Conservation (phyloP, 2,888 invertebrate genomes). For the Stomorhina lunata region DNA sequence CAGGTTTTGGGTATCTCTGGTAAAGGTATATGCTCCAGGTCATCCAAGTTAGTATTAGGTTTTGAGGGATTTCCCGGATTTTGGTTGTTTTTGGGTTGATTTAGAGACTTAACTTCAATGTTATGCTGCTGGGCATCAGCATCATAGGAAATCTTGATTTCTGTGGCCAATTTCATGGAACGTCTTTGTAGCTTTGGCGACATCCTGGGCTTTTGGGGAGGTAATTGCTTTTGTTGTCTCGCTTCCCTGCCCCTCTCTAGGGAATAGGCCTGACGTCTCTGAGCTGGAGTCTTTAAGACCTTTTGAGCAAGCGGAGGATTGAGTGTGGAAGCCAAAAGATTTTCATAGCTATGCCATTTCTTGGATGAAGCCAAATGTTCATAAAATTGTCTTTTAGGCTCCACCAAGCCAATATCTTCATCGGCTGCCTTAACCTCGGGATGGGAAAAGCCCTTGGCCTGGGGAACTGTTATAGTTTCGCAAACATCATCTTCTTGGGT, state of each 20-base stretch:
- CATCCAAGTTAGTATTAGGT: background rate
- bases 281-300: no score
- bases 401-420: constrained; percentile 75
- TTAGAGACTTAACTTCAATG: constrained; percentile 41
- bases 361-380: constrained; percentile 71
- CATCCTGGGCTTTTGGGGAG: constrained; percentile 74
- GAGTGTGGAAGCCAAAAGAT: constrained; percentile 31
- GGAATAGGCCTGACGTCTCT: constrained; percentile 71
- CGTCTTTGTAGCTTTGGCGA: constrained; percentile 72
- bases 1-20: constrained; percentile 69
- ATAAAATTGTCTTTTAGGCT: constrained; percentile 75
- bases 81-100: constrained; percentile 29
- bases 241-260: constrained; percentile 71
- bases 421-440: constrained; percentile 76
- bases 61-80: no score
- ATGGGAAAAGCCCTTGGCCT: constrained; percentile 72
- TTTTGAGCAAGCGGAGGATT: background rate
- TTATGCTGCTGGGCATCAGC: constrained; percentile 54
- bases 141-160: constrained; percentile 73
- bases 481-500: constrained; percentile 25
- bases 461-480: constrained; percentile 63
- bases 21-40: constrained; percentile 73
- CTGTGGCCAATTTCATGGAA: constrained; percentile 74
- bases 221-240: constrained; percentile 68
- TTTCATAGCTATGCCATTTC: constrained; percentile 66